Evolutionary conservation across 2,797 vertebrate genomes (phyloP), one percentile per base, ranked within the genome.

Genomic region (Carduelis carduelis): DNA sequence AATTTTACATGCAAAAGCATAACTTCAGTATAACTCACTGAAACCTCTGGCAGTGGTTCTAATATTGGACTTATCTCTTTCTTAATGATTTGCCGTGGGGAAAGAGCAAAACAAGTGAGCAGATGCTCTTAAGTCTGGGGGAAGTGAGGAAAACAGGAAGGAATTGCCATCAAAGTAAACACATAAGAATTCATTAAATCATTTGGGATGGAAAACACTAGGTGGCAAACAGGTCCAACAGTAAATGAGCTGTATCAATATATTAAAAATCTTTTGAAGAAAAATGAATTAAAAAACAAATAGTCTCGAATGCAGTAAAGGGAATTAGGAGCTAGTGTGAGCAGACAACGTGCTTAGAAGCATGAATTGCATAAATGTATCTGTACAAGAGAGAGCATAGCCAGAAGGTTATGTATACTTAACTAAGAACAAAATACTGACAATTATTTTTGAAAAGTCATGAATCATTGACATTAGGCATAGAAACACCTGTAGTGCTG

Each of bases 361-460:
- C 91, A 50, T 59, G 37, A 34, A 65, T 35, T 74, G 65, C 53
- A 12, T 80, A 56, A 87, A 37, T 74, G 28, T 56, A 87, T 80
- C 30, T 3, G 2, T 66, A 39, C 71, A 53, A 83, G 53, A 83
- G 21, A 37, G 18, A 52, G 39, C 28, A 63, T 59, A 94, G 87
- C 61, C 69, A 88, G 70, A 75, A 82, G 70, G 22, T 74, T 93
- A 68, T 41, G 46, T 77, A 50, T 68, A 34, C 80, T 80, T 91
- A 89, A 78, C 79, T 89, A 76, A 69, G 56, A 93, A 41, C 71
- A 89, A 83, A 96, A 87, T 89, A 83, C 72, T 94, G 87, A 94
- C 93, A 94, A 37, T 95, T 96, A 89, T 78, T 96, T 95, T 89
- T 94, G 87, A 96, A 87, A 85, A 93, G 78, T 95, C 76, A 43